Evolutionary conservation across 1,140 invertebrate species (phyloP).

Genomic region (Orchesella cincta): DNA sequence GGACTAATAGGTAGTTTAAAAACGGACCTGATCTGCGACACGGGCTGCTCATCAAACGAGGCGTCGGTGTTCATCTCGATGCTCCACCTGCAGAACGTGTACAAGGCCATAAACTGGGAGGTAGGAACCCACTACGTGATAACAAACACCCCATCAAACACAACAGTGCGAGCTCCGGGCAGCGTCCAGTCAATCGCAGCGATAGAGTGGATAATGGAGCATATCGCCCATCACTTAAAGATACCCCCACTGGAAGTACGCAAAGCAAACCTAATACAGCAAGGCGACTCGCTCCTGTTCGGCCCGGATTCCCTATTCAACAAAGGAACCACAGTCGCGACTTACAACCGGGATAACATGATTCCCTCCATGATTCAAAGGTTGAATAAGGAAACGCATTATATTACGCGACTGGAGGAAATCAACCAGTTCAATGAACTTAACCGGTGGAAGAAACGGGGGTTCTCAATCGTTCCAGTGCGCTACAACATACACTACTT

Average conservation of each 20-base stretch:
- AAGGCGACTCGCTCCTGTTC: constrained; percentile 16
- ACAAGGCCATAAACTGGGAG: constrained; percentile 51
- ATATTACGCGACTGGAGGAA: not conserved
- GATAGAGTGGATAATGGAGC: constrained; percentile 79
- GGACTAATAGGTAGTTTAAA: constrained; percentile 49
- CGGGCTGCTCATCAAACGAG: constrained; percentile 49
- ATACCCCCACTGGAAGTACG: constrained; percentile 70
- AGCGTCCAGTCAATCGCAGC: constrained; percentile 66
- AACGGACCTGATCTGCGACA: constrained; percentile 48
- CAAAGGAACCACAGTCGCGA: no score
- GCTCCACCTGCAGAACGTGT: constrained; percentile 49
- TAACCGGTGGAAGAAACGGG: constrained; percentile 58
- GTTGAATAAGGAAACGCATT: not conserved
- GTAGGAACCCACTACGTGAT: constrained; percentile 45
- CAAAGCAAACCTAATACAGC: constrained; percentile 31
- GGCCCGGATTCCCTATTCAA: constrained; percentile 53
- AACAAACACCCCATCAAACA: constrained; percentile 53
- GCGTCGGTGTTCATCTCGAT: constrained; percentile 29
- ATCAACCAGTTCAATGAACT: constrained; percentile 2
- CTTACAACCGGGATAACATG: constrained; percentile 53
- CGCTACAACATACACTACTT: not conserved
- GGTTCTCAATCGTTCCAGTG: not conserved
- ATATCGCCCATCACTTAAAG: constrained; percentile 68
- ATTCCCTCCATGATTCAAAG: not conserved
- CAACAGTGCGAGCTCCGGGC: constrained; percentile 58